phyloP scores from a whole-genome alignment of 2,113 vertebrate species.

The Microcebus ravelobensis region DNA sequence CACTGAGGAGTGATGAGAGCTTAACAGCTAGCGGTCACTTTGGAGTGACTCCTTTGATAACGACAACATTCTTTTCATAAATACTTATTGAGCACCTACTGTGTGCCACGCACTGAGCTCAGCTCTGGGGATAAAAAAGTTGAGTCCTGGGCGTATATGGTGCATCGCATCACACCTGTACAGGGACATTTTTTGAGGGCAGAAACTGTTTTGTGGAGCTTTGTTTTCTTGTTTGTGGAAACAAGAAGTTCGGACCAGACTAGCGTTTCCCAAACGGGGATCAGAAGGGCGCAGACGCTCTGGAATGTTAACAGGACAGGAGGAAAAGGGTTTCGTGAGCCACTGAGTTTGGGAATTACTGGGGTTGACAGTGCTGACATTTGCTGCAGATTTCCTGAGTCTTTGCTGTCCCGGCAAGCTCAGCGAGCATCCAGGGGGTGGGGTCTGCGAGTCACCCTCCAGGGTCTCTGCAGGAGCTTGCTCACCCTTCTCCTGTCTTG shows the following conservation, averaged over 20 bases:
- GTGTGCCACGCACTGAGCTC: not conserved
- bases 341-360: not conserved
- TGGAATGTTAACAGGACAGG: not conserved
- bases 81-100: not conserved
- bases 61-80: too few relatives aligned
- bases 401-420: not conserved
- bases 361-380: not conserved
- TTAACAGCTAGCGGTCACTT: not conserved
- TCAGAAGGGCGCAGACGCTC: not conserved
- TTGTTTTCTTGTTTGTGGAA: not conserved
- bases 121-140: not conserved
- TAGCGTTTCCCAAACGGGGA: not conserved
- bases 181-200: not conserved
- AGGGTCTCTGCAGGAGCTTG: not conserved
- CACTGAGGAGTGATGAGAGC: not conserved
- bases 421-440: not conserved
- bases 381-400: not conserved
- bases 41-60: not conserved
- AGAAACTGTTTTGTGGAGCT: not conserved
- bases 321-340: not conserved
- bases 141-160: not conserved
- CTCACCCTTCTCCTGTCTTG: not conserved
- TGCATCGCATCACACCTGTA: not conserved
- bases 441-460: not conserved
- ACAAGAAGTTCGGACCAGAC: not conserved